Percentiles rank a stretch among this genome's conserved stretches.
Evolutionary conservation across 2,113 vertebrate genomes (phyloP).

Genomic region (Muntiacus muntjak): DNA sequence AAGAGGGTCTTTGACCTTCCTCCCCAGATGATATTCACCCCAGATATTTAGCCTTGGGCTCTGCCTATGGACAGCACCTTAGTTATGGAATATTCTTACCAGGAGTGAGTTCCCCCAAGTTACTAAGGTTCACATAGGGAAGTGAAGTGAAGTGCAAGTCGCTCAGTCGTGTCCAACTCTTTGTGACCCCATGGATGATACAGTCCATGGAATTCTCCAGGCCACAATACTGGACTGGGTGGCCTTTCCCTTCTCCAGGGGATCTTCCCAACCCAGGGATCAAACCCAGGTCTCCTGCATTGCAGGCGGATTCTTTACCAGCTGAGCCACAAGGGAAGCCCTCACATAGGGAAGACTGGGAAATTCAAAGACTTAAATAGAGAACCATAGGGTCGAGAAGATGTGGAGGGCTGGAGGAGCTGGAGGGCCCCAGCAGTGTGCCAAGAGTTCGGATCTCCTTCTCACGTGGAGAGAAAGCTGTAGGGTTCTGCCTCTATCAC

Average conservation of each 20-base stretch:
- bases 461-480: neutral
- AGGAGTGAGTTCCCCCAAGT: neutral
- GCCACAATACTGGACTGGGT: neutral
- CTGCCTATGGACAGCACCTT: neutral
- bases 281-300: neutral
- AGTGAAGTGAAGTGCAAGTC: neutral
- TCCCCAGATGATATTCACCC: neutral
- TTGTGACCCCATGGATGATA: neutral
- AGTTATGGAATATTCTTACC: neutral
- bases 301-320: neutral
- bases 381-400: neutral
- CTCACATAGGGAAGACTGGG: neutral
- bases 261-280: neutral
- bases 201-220: neutral
- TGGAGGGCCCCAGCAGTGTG: neutral
- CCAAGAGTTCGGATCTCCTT: neutral
- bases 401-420: neutral
- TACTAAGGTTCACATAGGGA: neutral
- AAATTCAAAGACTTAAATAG: neutral
- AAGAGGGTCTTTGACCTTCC: neutral
- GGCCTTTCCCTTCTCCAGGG: neutral
- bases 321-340: neutral
- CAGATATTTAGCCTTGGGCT: neutral
- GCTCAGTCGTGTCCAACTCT: neutral
- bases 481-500: slow-evolving; percentile 21